Conservation (phyloP, 2,113 vertebrate genomes). For the Orientallactaga bullata region DNA sequence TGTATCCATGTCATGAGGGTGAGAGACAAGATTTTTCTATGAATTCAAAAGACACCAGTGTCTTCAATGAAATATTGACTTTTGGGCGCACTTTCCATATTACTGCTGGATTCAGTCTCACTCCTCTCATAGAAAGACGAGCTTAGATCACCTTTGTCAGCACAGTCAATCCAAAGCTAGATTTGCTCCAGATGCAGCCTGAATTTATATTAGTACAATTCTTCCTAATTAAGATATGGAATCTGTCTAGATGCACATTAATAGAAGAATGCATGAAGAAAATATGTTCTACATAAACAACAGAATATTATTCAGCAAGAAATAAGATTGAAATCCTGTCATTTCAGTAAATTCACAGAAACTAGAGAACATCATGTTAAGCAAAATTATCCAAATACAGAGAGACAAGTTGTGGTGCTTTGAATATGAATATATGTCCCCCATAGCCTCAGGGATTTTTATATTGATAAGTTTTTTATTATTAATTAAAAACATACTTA, state of each 20-base stretch:
- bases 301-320: neutral
- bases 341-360: neutral
- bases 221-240: neutral
- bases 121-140: slow-evolving; percentile 24
- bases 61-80: neutral
- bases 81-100: neutral
- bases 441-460: no score
- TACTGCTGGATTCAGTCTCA: neutral
- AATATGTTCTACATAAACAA: neutral
- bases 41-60: neutral
- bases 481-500: no score
- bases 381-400: neutral
- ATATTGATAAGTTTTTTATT: no score
- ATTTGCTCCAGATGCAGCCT: neutral
- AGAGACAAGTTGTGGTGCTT: neutral
- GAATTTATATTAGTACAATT: no score
- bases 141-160: neutral
- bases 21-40: slow-evolving; percentile 17
- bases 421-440: no score
- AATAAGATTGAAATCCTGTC: neutral
- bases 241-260: neutral
- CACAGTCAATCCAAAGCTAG: slow-evolving; percentile 4
- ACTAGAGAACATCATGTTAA: neutral
- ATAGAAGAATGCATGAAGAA: neutral
- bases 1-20: slow-evolving; percentile 38